Percentiles rank a stretch among this genome's conserved stretches.
Evolutionary conservation across 1,140 invertebrate species (phyloP).

Genomic region (Steinernema khuongi): DNA sequence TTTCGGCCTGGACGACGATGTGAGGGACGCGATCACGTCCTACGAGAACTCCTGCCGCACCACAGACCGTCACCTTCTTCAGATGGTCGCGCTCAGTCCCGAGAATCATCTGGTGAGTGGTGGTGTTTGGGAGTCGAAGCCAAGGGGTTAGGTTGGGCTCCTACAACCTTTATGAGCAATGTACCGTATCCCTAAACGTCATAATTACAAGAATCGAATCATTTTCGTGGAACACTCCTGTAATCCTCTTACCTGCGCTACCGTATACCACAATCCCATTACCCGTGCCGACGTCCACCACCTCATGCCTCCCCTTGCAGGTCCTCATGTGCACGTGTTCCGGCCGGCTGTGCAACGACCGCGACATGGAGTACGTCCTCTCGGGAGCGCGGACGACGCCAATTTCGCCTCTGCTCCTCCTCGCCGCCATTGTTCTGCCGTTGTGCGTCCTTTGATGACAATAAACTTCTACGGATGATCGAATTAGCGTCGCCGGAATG

Average conservation of each 20-base stretch:
- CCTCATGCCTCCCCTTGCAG: slow-evolving; percentile 24
- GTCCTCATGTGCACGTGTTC: slow-evolving; percentile 32
- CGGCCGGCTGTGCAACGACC: slow-evolving; percentile 29
- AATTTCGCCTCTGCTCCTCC: neutral
- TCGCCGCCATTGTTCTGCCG: neutral
- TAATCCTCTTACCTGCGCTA: slow-evolving; percentile 1
- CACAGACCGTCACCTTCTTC: slow-evolving; percentile 19
- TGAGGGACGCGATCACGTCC: slow-evolving; percentile 28
- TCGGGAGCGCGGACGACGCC: neutral
- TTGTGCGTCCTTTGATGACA: neutral
- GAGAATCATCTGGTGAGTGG: neutral
- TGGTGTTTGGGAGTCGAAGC: too few species aligned
- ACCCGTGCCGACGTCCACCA: too few species aligned
- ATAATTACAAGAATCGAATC: neutral
- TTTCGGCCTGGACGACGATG: slow-evolving; percentile 39
- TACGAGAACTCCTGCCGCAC: slow-evolving; percentile 28
- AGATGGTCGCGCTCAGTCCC: slow-evolving; percentile 18
- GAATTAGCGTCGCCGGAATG: slow-evolving; percentile 2
- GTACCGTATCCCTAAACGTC: too few species aligned
- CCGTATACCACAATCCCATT: neutral
- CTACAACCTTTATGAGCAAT: neutral
- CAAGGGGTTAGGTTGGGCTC: too few species aligned
- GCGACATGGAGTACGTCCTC: slow-evolving; percentile 28
- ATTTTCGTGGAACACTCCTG: neutral
- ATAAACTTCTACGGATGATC: slow-evolving; percentile 11